phyloP scores from a whole-genome alignment of 2,113 vertebrate genomes.

The Limnothrissa miodon region DNA sequence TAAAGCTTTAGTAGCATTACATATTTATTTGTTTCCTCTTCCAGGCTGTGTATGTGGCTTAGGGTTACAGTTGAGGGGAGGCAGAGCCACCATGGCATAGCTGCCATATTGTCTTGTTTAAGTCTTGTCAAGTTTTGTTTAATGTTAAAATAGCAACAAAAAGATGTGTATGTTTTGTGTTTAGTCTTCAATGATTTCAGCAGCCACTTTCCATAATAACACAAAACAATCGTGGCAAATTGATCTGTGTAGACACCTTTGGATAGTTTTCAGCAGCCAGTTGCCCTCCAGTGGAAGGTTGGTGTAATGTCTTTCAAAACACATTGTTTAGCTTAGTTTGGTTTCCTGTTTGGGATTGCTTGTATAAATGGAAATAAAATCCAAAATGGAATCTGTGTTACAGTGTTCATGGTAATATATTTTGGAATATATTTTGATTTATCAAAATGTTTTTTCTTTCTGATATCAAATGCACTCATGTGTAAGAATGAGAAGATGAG shows the following conservation, averaged over 20 bases:
- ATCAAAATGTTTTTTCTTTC: not conserved
- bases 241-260: not conserved
- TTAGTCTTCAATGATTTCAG: not conserved
- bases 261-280: not conserved
- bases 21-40: not conserved
- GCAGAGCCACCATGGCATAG: not conserved
- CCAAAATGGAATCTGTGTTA: not conserved
- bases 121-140: no score
- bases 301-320: not conserved
- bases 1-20: not conserved
- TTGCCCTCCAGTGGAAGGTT: not conserved
- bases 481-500: no score
- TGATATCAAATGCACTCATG: not conserved
- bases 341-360: not conserved
- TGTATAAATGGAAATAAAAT: not conserved
- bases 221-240: not conserved
- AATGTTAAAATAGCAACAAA: not conserved
- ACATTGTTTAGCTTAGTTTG: not conserved
- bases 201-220: not conserved
- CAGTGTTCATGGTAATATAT: not conserved
- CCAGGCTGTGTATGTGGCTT: not conserved
- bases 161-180: not conserved
- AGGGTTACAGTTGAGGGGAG: not conserved
- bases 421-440: not conserved
- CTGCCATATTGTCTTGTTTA: not conserved